A percentile compares a stretch with the other conserved stretches of the same genome.
These are phyloP conservation scores for Sarcophaga caerulescens DNA, from an alignment of 2,888 invertebrate genomes.

Conservation along the genomic window DNA sequence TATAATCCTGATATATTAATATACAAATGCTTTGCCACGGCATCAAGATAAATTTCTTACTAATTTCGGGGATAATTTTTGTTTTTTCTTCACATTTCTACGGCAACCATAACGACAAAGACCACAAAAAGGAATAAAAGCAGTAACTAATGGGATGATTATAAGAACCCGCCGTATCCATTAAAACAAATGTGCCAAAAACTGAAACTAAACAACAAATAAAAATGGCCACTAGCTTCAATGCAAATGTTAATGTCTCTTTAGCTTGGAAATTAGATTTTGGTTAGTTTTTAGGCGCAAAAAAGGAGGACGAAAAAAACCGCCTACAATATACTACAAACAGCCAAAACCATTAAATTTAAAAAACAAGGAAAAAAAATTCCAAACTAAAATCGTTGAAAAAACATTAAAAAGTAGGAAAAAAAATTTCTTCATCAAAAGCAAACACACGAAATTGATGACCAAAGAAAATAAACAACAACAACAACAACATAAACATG, in stretches of 20 bases:
- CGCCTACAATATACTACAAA: neutral
- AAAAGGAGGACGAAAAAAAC: neutral
- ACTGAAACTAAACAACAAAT: constrained; percentile 14
- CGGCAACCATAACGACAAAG: neutral
- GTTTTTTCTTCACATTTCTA: constrained; percentile 7
- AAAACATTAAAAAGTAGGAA: neutral
- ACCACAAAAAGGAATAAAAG: neutral
- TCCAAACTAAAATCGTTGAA: neutral
- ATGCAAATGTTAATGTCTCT: neutral
- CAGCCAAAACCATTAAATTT: neutral
- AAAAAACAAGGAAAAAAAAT: neutral
- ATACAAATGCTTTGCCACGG: too few relatives aligned
- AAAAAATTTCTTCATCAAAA: neutral
- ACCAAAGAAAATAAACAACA: neutral
- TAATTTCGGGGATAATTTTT: neutral
- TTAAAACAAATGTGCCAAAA: constrained; percentile 17
- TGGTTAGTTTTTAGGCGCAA: too few relatives aligned
- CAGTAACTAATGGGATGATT: constrained; percentile 15
- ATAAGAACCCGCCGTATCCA: constrained; percentile 7
- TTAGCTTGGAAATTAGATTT: neutral
- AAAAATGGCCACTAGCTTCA: neutral
- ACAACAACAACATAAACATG: constrained; percentile 19
- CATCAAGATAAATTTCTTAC: too few relatives aligned
- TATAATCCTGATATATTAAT: too few relatives aligned
- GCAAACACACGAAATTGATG: neutral